Base-by-base conservation (phyloP, 2,113 vertebrate genomes). In the Alligator mississippiensis region DNA sequence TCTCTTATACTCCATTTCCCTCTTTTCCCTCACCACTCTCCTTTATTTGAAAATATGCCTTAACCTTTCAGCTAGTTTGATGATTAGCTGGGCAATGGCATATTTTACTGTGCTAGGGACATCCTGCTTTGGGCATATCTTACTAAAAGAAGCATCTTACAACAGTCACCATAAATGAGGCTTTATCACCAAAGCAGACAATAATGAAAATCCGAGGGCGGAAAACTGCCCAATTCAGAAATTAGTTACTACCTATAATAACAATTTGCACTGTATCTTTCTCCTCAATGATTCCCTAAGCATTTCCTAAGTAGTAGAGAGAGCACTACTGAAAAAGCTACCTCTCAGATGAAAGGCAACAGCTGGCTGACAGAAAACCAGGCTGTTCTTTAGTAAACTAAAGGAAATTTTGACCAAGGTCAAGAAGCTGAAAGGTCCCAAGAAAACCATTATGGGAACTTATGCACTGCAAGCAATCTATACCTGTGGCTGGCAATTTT, bases 21-120 rank as follows among this genome's bases (percentile, higher is more conserved):
- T 74, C 72, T 61, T 19, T 47, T 47, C 38, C 47, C 47, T 47
- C 47, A 47, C 47, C 47, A 47, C 47, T 47, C 47, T 47, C 68
- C 60, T 15, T 68, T 82, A 47, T 57, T 4, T 91, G 77, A 96
- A n/a, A 83, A 92, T 47, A 38, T 0, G 30, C 85, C 7, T 87
- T 92, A 95, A 91, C 93, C 89, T 95, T 94, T 95, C 75, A 84
- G 57, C 59, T 7, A 88, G 27, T 64, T 80, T 57, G 88, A 47
- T 86, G 62, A 47, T 89, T 70, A 90, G 89, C 47, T 88, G 84
- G 47, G 77, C 61, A 84, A 25, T 59, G 47, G 21, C 54, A 54
- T 57, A 54, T 76, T 9, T 24, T 78, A 77, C 77, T 76, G 2
- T 55, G 8, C 47, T 9, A 27, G 47, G 74, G 14, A 47, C 2